These are phyloP conservation scores for Fragum fragum DNA, from an alignment of 2,888 invertebrate genomes.

Conservation along the genomic window DNA sequence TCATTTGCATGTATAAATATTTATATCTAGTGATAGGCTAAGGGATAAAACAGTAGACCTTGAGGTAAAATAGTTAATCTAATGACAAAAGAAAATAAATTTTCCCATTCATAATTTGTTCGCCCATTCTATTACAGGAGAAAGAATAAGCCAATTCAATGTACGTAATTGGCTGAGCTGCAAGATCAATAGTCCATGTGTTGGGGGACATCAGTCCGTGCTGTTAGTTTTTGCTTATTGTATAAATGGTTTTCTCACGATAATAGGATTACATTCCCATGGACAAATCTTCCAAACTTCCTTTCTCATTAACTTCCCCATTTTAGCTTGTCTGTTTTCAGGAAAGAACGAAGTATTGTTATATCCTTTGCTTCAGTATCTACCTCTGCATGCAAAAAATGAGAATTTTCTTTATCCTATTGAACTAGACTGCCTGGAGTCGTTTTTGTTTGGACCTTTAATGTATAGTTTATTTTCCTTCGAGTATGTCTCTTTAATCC, in stretches of 20 bases:
- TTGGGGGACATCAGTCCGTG: background rate
- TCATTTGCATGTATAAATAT: too few species aligned
- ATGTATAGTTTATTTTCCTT: too few species aligned
- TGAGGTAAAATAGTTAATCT: conserved; percentile 1
- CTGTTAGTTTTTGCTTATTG: background rate
- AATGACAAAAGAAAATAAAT: conserved; percentile 2
- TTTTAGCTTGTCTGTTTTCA: too few species aligned
- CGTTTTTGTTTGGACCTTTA: too few species aligned
- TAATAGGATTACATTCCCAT: conserved; percentile 6
- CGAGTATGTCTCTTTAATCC: too few species aligned
- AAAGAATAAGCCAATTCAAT: conserved; percentile 5
- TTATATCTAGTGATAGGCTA: background rate
- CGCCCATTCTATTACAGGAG: background rate
- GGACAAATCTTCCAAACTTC: background rate
- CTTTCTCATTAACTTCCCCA: background rate
- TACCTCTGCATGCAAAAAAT: too few species aligned
- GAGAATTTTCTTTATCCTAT: too few species aligned
- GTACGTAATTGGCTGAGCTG: background rate
- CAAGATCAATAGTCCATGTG: background rate
- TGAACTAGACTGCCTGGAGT: too few species aligned
- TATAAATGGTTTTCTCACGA: background rate
- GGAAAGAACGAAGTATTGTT: too few species aligned
- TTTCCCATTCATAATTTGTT: background rate
- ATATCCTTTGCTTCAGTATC: too few species aligned
- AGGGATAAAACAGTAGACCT: background rate